These are phyloP conservation scores for Rhagoletis pomonella DNA, from an alignment of 1,140 invertebrate species.

Conservation along the genomic window DNA sequence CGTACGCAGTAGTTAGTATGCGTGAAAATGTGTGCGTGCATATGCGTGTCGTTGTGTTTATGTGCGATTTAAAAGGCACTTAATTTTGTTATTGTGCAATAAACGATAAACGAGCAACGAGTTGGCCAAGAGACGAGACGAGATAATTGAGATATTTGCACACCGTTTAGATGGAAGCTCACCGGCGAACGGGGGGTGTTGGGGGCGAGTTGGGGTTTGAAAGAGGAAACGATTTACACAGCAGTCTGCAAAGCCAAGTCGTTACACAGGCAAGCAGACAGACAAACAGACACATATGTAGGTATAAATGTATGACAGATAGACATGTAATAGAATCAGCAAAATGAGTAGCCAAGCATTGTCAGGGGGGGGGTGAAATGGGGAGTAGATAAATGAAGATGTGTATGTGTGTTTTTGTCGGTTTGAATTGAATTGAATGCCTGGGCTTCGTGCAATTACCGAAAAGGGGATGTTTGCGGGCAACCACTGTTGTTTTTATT, in stretches of 20 bases:
- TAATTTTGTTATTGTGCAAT: conserved; percentile 60
- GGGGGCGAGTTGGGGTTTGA: neutral
- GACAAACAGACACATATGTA: neutral
- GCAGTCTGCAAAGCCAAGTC: neutral
- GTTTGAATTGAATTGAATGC: conserved; percentile 52
- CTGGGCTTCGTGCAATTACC: conserved; percentile 42
- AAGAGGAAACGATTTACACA: no score
- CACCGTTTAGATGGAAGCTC: conserved; percentile 54
- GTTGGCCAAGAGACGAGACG: conserved; percentile 52
- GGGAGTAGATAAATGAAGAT: neutral
- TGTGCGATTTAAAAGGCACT: conserved; percentile 57
- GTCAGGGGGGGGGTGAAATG: neutral
- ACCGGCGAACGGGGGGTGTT: neutral
- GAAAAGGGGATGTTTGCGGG: conserved; percentile 44
- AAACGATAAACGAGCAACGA: conserved; percentile 55
- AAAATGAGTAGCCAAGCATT: neutral
- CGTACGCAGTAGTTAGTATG: no score
- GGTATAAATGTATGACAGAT: no score
- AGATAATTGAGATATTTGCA: conserved; percentile 59
- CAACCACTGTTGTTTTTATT: conserved; percentile 51
- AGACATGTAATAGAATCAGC: neutral
- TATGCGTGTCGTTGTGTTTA: conserved; percentile 40
- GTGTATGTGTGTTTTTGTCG: neutral
- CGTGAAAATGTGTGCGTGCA: conserved; percentile 27
- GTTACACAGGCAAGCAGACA: neutral